Evolutionary conservation across 2,888 invertebrate genomes (phyloP), one percentile per base, ranked within the genome.

Genomic region (Leptopilina drosophilae): DNA sequence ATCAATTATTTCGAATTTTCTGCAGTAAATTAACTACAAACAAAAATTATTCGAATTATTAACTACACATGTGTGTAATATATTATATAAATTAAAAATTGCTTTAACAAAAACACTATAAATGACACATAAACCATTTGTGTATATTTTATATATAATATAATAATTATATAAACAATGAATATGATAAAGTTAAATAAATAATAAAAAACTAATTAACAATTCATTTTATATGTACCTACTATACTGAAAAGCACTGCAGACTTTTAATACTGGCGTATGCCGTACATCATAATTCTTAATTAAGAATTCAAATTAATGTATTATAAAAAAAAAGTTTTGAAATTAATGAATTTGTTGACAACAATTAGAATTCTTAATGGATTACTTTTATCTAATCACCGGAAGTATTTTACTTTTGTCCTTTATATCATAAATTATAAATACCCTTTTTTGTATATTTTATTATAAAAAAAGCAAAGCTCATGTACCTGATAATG

Each of bases 351-450:
- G 12, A 49, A 49, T 11, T 11, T 11, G 49, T 49, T 8, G 11
- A 15, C 20, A 62, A 20, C 15, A 62, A 62, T 62, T 62, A 62
- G 62, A 62, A 62, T 62, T 62, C 62, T 15, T 62, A 62, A 62
- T 62, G 3, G 11, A 49, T 49, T 49, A 11, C 11, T 49, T 49
- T 49, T 9, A 49, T 49, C 49, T 11, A 49, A 49, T 49, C 49
- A 49, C 20, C 12, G 59, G 59, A 59, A 59, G n/a, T 59, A 15
- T 7, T n/a, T 15, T n/a, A 59, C 15, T 59, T 5, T 59, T n/a
- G 15, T 8, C 59, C n/a, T 59, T 59, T 6, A 15, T 20, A 9
- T 8, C 62, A 20, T 5, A 62, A 15, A 15, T 20, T 62, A 62
- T 62, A 20, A 15, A 62, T 12, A 49, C 12, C 20, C 20, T 20